Evolutionary conservation across 2,113 vertebrate species (phyloP).

Genomic region (Pyxicephalus adspersus): DNA sequence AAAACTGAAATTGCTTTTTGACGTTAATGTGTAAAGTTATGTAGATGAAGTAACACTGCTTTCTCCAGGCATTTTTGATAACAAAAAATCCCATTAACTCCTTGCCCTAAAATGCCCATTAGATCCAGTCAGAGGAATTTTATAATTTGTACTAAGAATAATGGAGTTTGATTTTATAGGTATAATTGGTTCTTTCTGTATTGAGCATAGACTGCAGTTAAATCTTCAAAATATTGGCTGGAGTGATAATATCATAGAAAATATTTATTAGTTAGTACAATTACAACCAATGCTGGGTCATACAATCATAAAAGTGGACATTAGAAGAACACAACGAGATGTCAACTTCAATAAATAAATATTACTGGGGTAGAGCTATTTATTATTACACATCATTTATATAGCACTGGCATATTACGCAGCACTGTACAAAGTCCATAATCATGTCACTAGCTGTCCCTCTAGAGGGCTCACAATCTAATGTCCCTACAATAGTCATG

Average conservation of each 20-base stretch:
- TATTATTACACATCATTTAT: no score
- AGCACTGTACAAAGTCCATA: no score
- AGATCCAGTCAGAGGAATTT: constrained; percentile 64
- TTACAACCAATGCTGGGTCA: background rate
- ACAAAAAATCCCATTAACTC: constrained; percentile 69
- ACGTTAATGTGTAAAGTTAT: constrained; percentile 62
- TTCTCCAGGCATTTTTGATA: constrained; percentile 65
- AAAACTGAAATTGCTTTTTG: constrained; percentile 52
- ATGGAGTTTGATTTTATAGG: constrained; percentile 68
- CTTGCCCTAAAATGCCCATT: constrained; percentile 67
- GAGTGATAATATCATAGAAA: background rate
- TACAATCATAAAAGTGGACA: background rate
- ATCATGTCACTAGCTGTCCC: no score
- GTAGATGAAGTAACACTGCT: constrained; percentile 71
- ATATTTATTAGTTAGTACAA: background rate
- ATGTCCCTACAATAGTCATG: no score
- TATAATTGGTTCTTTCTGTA: constrained; percentile 70
- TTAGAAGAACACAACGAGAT: background rate
- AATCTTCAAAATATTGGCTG: constrained; percentile 62
- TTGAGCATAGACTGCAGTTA: constrained; percentile 68
- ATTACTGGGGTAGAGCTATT: no score
- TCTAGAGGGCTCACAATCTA: no score
- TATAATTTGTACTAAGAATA: constrained; percentile 67
- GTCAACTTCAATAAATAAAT: no score
- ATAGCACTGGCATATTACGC: no score